Conservation (phyloP, 2,113 vertebrate species). For the Hippocampus abdominalis region DNA sequence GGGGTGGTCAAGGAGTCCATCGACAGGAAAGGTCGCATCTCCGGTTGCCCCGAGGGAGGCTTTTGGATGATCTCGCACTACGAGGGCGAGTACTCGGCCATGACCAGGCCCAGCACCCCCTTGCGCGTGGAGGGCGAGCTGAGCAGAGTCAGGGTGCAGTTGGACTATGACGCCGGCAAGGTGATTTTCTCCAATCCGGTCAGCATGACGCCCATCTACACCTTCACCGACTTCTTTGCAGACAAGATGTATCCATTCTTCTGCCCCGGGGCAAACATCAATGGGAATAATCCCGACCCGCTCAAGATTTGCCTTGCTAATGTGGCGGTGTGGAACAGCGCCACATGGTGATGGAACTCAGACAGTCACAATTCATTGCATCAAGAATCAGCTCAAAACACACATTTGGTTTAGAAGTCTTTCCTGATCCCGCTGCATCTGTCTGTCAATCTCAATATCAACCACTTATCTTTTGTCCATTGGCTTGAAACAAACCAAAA, state of each 20-base stretch:
- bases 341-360: constrained; percentile 61
- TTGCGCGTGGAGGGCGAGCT: constrained; percentile 46
- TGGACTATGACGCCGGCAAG: constrained; percentile 70
- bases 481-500: background rate
- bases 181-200: constrained; percentile 70
- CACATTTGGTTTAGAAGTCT: too few species aligned
- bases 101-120: constrained; percentile 67
- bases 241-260: constrained; percentile 77
- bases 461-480: background rate
- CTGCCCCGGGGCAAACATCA: constrained; percentile 76
- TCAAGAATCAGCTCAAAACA: too few species aligned
- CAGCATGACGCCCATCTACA: constrained; percentile 67
- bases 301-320: constrained; percentile 72
- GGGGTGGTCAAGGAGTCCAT: constrained; percentile 72
- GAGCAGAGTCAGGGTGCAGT: constrained; percentile 67
- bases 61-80: constrained; percentile 76
- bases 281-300: constrained; percentile 69
- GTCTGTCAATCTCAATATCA: background rate
- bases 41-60: constrained; percentile 70
- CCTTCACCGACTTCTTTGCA: constrained; percentile 66
- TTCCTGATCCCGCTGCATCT: too few species aligned
- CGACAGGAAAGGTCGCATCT: constrained; percentile 72
- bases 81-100: constrained; percentile 69
- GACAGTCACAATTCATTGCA: background rate
- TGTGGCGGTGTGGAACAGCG: constrained; percentile 76